A percentile compares a stretch with the other conserved stretches of the same genome.
Conservation (phyloP, 2,888 invertebrate genomes). For the Ormia ochracea region DNA sequence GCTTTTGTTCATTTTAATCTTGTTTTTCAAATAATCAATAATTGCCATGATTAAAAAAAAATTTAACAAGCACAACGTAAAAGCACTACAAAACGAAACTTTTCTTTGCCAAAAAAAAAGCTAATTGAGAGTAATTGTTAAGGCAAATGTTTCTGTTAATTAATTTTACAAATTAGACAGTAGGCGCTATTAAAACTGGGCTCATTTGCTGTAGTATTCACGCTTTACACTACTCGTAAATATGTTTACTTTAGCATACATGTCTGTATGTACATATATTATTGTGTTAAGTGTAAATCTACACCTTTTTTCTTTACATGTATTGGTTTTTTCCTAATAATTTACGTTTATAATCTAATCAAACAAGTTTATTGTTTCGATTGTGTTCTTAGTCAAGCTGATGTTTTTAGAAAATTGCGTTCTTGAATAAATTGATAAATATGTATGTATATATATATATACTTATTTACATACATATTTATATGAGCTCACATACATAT, state of each 20-base stretch:
- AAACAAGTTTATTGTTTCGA: not conserved
- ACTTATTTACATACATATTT: too few species aligned
- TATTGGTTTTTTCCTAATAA: not conserved
- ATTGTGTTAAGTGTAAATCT: too few species aligned
- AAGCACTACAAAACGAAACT: conserved; percentile 2
- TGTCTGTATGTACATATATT: too few species aligned
- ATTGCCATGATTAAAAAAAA: not conserved
- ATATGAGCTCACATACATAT: too few species aligned
- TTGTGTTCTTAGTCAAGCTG: not conserved
- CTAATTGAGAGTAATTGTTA: conserved; percentile 34
- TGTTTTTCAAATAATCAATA: not conserved
- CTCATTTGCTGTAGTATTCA: too few species aligned
- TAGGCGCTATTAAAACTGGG: not conserved
- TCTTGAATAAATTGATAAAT: too few species aligned
- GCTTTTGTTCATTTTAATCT: not conserved
- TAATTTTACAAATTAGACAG: not conserved
- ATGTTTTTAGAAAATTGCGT: not conserved
- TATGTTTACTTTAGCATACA: too few species aligned
- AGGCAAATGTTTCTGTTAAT: not conserved
- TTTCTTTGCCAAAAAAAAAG: not conserved
- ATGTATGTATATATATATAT: too few species aligned
- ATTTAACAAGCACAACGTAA: not conserved
- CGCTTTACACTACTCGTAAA: too few species aligned
- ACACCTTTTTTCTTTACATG: not conserved
- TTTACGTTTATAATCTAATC: conserved; percentile 11